phyloP scores from a whole-genome alignment of 2,888 invertebrate species.

The Entomobrya multifasciata region DNA sequence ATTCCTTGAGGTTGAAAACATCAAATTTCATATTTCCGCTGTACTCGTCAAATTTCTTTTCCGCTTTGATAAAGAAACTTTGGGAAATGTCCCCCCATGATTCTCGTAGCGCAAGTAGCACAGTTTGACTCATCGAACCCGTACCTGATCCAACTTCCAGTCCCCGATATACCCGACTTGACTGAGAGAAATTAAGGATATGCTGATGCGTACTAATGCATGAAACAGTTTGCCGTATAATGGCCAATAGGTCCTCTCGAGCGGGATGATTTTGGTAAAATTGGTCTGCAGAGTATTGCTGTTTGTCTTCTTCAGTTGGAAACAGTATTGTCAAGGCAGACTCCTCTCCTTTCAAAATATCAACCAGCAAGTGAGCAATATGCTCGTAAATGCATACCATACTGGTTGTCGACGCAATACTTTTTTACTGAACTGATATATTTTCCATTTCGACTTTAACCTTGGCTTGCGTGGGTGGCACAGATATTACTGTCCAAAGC shows the following conservation, averaged over 20 bases:
- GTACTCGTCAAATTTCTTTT: conserved; percentile 1
- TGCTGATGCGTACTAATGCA: neutral
- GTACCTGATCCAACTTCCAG: conserved; percentile 49
- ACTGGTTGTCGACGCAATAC: no score
- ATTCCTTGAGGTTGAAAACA: conserved; percentile 23
- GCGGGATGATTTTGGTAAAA: conserved; percentile 35
- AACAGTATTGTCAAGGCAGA: conserved; percentile 24
- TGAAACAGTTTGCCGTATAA: no score
- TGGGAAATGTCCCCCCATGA: conserved; percentile 45
- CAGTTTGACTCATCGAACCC: neutral
- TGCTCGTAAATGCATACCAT: neutral
- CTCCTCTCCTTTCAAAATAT: neutral
- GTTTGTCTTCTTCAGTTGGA: conserved; percentile 21
- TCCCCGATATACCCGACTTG: conserved; percentile 26
- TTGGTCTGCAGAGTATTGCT: conserved; percentile 11
- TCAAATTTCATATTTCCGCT: neutral
- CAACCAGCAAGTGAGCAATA: neutral
- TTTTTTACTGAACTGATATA: no score
- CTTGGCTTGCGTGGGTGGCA: no score
- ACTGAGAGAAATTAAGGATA: no score
- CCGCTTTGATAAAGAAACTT: conserved; percentile 33
- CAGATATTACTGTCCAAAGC: no score
- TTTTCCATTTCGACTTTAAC: no score
- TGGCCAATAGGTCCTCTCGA: neutral
- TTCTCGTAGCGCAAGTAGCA: neutral